A percentile compares a stretch with the other conserved stretches of the same genome.
These are phyloP conservation scores for Saccostrea cuccullata DNA, from an alignment of 1,140 invertebrate genomes.

Conservation along the genomic window DNA sequence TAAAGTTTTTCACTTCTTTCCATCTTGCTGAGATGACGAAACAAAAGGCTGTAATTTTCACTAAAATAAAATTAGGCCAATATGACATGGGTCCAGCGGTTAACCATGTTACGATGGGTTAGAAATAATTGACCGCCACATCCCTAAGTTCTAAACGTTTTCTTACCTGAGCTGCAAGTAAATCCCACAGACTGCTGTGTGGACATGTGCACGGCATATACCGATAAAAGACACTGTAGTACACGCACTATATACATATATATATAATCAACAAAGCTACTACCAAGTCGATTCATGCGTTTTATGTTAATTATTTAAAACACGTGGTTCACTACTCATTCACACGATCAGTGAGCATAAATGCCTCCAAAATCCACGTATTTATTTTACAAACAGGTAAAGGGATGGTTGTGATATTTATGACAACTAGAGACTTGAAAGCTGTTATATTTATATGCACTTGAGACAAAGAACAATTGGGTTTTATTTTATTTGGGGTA, in stretches of 20 bases:
- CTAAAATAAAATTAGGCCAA: too few species aligned
- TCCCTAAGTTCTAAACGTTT: not conserved
- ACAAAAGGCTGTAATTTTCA: too few species aligned
- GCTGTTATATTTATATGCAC: not conserved
- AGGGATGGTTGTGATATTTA: constrained; percentile 6
- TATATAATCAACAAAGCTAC: constrained; percentile 26
- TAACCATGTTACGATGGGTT: too few species aligned
- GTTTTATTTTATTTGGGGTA: too few species aligned
- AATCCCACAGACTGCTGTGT: not conserved
- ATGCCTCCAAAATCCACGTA: not conserved
- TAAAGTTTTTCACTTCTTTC: too few species aligned
- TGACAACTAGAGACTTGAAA: constrained; percentile 9
- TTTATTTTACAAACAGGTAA: not conserved
- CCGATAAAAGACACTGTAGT: constrained; percentile 20
- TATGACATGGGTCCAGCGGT: too few species aligned
- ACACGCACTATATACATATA: not conserved
- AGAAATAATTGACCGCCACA: not conserved
- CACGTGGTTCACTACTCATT: constrained; percentile 22
- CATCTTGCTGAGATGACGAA: too few species aligned
- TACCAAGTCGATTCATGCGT: constrained; percentile 22
- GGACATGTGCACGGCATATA: constrained; percentile 1
- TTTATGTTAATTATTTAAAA: constrained; percentile 18
- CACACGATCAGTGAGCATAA: not conserved
- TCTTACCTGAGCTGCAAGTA: not conserved
- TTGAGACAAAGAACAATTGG: not conserved